Conservation (phyloP, 2,797 vertebrate species). For the Cheracebus regulus region DNA sequence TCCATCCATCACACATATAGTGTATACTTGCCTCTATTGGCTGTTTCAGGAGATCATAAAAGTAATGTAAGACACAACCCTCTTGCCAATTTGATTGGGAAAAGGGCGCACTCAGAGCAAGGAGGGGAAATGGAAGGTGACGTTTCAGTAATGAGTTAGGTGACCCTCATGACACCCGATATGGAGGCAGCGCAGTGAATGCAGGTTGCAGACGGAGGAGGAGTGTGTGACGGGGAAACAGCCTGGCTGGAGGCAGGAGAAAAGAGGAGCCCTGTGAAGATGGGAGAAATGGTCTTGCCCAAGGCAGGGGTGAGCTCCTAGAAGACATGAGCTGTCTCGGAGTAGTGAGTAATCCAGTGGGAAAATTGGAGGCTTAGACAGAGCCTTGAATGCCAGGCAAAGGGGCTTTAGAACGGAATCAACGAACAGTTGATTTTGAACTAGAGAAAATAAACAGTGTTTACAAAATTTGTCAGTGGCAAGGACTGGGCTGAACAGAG, state of each 20-base stretch:
- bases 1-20: neutral
- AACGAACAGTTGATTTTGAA: neutral
- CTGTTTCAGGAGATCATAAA: neutral
- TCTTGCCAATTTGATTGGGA: neutral
- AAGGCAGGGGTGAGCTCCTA: neutral
- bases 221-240: neutral
- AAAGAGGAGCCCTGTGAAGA: too few relatives aligned
- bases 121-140: neutral
- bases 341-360: accelerated
- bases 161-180: accelerated
- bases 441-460: neutral
- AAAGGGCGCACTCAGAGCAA: neutral
- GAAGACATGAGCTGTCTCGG: too few relatives aligned
- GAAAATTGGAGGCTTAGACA: neutral
- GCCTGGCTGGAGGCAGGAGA: neutral
- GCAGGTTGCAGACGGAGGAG: neutral
- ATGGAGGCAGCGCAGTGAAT: neutral
- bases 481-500: neutral
- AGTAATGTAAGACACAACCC: neutral
- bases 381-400: neutral
- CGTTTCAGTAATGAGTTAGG: neutral
- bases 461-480: neutral
- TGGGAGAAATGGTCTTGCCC: neutral
- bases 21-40: neutral
- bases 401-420: too few relatives aligned